phyloP scores from a whole-genome alignment of 2,113 vertebrate species.

The Pseudois nayaur region DNA sequence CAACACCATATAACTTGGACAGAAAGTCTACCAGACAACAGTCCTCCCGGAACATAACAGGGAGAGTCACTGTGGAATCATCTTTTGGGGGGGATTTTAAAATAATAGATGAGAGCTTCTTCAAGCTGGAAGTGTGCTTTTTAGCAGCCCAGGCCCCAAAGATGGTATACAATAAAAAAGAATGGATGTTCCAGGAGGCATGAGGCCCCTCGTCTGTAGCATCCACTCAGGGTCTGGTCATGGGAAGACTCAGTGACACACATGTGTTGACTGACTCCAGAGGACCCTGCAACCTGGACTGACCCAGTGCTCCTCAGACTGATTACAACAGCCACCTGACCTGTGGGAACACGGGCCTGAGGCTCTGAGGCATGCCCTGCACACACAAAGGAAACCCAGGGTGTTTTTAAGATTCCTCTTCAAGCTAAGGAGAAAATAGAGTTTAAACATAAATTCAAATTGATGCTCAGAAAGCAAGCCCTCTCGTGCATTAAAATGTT shows the following conservation, averaged over 20 bases:
- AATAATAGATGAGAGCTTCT: not conserved
- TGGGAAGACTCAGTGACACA: not conserved
- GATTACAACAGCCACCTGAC: not conserved
- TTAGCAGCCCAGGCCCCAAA: not conserved
- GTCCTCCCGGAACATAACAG: not conserved
- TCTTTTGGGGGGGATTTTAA: not conserved
- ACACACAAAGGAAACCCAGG: not conserved
- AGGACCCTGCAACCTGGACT: not conserved
- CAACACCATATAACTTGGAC: not conserved
- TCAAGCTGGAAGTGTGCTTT: not conserved
- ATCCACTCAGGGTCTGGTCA: not conserved
- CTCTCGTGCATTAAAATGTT: not conserved
- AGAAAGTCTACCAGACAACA: not conserved
- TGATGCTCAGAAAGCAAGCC: not conserved
- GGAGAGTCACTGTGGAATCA: not conserved
- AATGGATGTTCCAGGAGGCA: not conserved
- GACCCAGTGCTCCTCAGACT: too few species aligned
- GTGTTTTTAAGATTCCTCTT: not conserved
- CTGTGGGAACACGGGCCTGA: accelerated
- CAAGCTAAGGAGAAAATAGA: not conserved
- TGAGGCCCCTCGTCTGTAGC: not conserved
- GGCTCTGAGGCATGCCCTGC: not conserved
- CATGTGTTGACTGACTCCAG: not conserved
- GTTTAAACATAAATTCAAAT: not conserved
- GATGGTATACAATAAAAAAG: not conserved